Conservation (phyloP, 2,797 vertebrate genomes). For the Gobio occitaniae region DNA sequence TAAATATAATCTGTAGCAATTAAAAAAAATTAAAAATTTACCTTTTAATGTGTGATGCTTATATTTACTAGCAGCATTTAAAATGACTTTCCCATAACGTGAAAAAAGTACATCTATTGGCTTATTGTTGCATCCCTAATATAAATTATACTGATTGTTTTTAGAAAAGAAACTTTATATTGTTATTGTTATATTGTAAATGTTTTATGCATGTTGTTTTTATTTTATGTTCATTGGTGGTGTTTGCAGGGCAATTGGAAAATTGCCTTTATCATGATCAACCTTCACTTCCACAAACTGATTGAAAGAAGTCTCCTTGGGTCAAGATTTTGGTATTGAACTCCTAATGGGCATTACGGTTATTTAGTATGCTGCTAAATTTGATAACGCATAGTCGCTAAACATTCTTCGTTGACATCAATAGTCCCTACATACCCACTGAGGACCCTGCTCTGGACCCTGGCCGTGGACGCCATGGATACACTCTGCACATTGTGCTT, state of each 20-base stretch:
- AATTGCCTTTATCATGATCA: conserved; percentile 86
- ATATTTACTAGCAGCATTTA: background rate
- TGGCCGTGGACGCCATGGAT: conserved; percentile 85
- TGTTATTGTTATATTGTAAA: too few relatives aligned
- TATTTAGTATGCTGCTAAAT: background rate
- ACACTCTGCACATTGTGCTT: conserved; percentile 84
- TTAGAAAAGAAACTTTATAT: background rate
- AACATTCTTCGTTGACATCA: background rate
- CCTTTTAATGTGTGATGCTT: background rate
- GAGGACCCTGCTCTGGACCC: conserved; percentile 80
- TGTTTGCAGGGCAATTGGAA: conserved; percentile 69
- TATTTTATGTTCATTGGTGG: background rate
- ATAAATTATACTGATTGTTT: too few relatives aligned
- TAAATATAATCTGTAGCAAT: background rate
- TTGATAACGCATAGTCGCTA: background rate
- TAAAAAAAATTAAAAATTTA: background rate
- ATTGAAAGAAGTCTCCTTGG: conserved; percentile 88
- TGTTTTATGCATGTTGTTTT: background rate
- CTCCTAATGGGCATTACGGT: background rate
- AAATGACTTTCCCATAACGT: background rate
- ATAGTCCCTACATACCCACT: conserved; percentile 77
- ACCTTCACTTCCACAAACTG: conserved; percentile 87
- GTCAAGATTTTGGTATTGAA: conserved; percentile 78
- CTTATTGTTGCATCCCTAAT: background rate
- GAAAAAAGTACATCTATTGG: background rate